A percentile compares a stretch with the other conserved stretches of the same genome.
phyloP scores from a whole-genome alignment of 2,797 vertebrate genomes.

The Phrynocephalus forsythii region DNA sequence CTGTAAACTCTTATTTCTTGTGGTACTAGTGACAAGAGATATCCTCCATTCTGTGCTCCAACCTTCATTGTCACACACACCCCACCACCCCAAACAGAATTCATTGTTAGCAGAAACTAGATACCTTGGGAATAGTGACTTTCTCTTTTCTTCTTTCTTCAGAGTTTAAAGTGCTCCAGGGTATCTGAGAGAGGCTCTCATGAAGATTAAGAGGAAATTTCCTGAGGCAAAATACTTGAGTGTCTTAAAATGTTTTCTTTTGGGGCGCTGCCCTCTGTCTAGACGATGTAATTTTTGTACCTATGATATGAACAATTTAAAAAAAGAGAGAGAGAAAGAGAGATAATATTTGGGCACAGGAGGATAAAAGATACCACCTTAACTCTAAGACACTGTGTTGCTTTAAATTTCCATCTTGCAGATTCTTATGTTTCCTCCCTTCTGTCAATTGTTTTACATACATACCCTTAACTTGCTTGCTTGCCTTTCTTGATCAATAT shows the following conservation, averaged over 20 bases:
- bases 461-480: neutral
- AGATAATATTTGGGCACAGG: neutral
- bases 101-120: constrained; percentile 49
- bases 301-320: constrained; percentile 21
- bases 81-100: too few relatives aligned
- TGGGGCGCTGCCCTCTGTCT: constrained; percentile 3
- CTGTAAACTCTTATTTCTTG: neutral
- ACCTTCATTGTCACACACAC: neutral
- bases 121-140: constrained; percentile 56
- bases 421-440: neutral
- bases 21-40: constrained; percentile 21
- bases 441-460: neutral
- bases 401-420: neutral
- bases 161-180: constrained; percentile 35
- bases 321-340: constrained; percentile 29
- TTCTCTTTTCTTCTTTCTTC: constrained; percentile 24
- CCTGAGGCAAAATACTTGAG: constrained; percentile 83
- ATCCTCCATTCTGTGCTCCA: constrained; percentile 33
- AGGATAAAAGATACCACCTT: neutral
- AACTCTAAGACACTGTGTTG: neutral
- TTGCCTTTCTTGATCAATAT: neutral
- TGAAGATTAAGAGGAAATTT: constrained; percentile 72
- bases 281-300: constrained; percentile 13
- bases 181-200: constrained; percentile 46
- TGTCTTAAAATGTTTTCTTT: constrained; percentile 80